Evolutionary conservation across 2,888 invertebrate genomes (phyloP).

Genomic region (Endomychus coccineus): DNA sequence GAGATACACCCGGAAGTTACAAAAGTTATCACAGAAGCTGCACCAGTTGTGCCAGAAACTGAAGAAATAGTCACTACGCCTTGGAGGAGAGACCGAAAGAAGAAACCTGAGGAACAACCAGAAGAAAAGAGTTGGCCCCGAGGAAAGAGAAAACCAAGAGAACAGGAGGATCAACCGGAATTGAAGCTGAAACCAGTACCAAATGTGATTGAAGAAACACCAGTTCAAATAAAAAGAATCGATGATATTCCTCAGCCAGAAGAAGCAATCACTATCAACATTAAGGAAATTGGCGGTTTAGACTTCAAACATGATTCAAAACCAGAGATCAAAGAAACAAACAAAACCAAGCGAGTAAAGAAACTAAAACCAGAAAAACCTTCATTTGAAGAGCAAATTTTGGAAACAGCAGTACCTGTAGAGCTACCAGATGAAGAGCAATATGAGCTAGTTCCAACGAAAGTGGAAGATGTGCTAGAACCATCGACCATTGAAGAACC

Average conservation of each 20-base stretch:
- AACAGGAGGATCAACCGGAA: constrained; percentile 44
- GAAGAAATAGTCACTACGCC: constrained; percentile 20
- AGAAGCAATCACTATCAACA: constrained; percentile 18
- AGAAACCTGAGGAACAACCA: constrained; percentile 36
- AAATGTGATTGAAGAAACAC: constrained; percentile 30
- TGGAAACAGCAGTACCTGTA: constrained; percentile 8
- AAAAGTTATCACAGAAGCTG: constrained; percentile 21
- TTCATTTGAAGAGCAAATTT: constrained; percentile 26
- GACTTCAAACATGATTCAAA: constrained; percentile 2
- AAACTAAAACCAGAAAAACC: constrained; percentile 14
- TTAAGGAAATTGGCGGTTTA: too few relatives aligned
- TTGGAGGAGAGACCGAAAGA: constrained; percentile 38
- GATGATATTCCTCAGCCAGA: constrained; percentile 36
- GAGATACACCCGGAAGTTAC: too few relatives aligned
- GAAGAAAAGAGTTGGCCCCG: constrained; percentile 35
- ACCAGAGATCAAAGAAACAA: constrained; percentile 18
- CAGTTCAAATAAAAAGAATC: constrained; percentile 30
- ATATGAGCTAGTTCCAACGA: constrained; percentile 32
- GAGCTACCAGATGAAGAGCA: constrained; percentile 8
- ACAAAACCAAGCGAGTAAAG: constrained; percentile 16
- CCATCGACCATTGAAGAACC: constrained; percentile 10
- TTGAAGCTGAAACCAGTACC: constrained; percentile 36
- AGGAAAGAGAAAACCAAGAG: constrained; percentile 37
- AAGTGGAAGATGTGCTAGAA: constrained; percentile 30
- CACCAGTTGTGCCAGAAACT: constrained; percentile 22